A percentile compares a stretch with the other conserved stretches of the same genome.
phyloP scores from a whole-genome alignment of 2,113 vertebrate genomes.

The Bubalus kerabau region DNA sequence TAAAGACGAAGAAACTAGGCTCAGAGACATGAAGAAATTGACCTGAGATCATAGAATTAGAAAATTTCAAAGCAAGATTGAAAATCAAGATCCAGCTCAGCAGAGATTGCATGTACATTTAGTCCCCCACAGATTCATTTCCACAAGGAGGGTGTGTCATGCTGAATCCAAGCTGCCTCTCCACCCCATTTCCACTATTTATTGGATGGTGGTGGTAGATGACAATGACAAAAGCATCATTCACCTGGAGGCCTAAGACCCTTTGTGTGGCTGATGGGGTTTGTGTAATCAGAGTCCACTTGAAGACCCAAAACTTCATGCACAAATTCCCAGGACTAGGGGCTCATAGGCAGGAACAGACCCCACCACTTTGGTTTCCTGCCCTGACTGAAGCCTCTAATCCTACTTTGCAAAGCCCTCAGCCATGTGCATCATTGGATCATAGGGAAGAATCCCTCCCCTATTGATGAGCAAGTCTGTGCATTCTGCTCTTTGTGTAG shows the following conservation, averaged over 20 bases:
- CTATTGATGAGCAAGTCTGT: not conserved
- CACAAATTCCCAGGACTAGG: not conserved
- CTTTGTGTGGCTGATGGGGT: not conserved
- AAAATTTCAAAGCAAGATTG: not conserved
- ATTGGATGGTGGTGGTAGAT: too few relatives aligned
- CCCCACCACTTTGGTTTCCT: not conserved
- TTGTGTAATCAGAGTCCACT: not conserved
- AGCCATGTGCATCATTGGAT: not conserved
- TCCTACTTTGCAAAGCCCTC: not conserved
- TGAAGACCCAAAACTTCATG: not conserved
- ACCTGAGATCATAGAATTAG: not conserved
- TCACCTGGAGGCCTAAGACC: not conserved
- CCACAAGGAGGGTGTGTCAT: not conserved
- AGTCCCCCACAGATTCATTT: not conserved
- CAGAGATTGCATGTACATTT: fast-evolving
- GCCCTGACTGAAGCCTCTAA: too few relatives aligned
- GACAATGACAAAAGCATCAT: fast-evolving
- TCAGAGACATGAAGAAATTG: not conserved
- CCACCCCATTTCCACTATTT: not conserved
- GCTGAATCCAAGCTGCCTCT: not conserved
- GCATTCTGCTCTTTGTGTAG: not conserved
- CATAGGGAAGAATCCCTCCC: not conserved
- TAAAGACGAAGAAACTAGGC: not conserved
- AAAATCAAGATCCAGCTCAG: not conserved
- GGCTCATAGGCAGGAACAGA: not conserved